phyloP scores from a whole-genome alignment of 1,140 invertebrate genomes.

The Thalassaphorura encarpata region DNA sequence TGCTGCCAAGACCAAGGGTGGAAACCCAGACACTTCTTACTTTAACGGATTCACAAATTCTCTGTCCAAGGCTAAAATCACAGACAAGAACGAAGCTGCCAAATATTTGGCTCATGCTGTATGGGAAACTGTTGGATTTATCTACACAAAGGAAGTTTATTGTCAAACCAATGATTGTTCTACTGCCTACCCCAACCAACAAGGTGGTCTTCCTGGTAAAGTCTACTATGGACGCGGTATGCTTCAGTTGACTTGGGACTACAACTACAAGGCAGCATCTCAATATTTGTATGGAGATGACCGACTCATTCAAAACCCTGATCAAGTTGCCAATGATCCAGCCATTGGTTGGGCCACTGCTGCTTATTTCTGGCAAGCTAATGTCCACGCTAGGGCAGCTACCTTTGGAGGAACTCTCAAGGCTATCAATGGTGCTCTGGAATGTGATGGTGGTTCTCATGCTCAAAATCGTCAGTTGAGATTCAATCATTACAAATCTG shows the following conservation, averaged over 20 bases:
- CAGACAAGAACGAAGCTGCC: not conserved
- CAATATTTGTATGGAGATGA: conserved; percentile 10
- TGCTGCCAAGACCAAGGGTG: conserved; percentile 3
- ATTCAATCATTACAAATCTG: conserved; percentile 13
- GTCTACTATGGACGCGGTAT: conserved; percentile 24
- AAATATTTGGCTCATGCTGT: conserved; percentile 2
- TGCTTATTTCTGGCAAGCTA: conserved; percentile 16
- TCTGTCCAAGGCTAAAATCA: not conserved
- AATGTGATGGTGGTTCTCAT: conserved; percentile 17
- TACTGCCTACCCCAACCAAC: conserved; percentile 6
- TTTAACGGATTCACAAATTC: not conserved
- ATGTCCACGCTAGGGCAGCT: conserved; percentile 8
- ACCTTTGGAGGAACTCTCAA: conserved; percentile 14
- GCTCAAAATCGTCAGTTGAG: not conserved
- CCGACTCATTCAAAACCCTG: conserved; percentile 11
- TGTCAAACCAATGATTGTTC: conserved; percentile 8
- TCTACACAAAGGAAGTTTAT: conserved; percentile 8
- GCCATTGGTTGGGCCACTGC: conserved; percentile 13
- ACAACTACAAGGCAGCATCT: conserved; percentile 19
- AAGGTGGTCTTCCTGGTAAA: not conserved
- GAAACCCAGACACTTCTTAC: not conserved
- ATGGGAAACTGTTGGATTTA: conserved; percentile 11
- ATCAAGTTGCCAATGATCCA: conserved; percentile 8
- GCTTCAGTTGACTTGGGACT: conserved; percentile 16
- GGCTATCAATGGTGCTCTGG: conserved; percentile 15